Evolutionary conservation across 1,140 invertebrate genomes (phyloP), one percentile per base, ranked within the genome.

Genomic region (Hestina assimilis): DNA sequence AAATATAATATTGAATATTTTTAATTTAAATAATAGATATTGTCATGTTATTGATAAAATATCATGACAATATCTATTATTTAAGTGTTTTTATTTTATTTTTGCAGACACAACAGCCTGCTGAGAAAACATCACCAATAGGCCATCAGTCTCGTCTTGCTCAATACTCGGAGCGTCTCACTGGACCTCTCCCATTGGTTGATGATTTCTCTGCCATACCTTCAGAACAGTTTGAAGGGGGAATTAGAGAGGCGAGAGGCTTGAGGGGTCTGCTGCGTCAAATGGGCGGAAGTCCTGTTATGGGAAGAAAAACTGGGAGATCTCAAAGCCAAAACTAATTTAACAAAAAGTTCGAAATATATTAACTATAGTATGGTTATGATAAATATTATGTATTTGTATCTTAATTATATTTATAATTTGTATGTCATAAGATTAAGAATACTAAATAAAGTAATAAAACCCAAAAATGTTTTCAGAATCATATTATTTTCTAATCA

Each of bases 181-280:
- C 86, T 52, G 91, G 94, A 3, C 92, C 95, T 2, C 72, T 92
- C 8, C 95, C 96, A 41, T 87, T 97, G 8, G 94, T 97, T 73
- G 96, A 98, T 87, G 96, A 98, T 79, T 98, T 98, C 89, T 97
- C 95, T 76, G 95, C 95, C 17, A 96, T 97, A 68, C 95, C 96
- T 21, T 93, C 96, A 78, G 96, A 93, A 90, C 91, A 86, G 53
- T 75, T 89, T 14, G 92, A 93, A 41, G 90, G 83, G 38, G 81
- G 87, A 0, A 66, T 84, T 1, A 64, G 87, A 47, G 92, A 92
- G 76, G 91, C 93, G 0, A 93, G 93, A 70, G 94, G 94, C 0
- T 83, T 96, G 0, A 92, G 94, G 63, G 93, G 91, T 72, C 81
- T 96, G 0, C 94, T 96, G 60, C 89, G 93, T 57, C 96, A 95